Evolutionary conservation across 1,140 invertebrate species (phyloP).

Genomic region (Euura saliciscinereae): DNA sequence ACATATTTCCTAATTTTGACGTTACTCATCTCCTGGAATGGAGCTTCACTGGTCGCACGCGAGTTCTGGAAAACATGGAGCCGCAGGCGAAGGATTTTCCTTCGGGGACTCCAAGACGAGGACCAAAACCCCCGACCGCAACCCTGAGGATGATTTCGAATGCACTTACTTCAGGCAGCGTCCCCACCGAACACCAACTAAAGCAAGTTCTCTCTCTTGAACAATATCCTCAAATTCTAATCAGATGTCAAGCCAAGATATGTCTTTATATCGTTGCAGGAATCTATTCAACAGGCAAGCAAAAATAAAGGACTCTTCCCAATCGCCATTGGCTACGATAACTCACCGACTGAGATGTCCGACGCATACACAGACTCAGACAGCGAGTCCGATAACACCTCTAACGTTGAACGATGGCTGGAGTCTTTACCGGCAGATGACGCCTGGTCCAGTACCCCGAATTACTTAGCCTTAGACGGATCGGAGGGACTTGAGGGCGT

Average conservation of each 20-base stretch:
- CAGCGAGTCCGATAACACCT: conserved; percentile 24
- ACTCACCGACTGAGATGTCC: background rate
- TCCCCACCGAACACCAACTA: background rate
- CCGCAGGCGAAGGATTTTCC: conserved; percentile 6
- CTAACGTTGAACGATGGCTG: conserved; percentile 26
- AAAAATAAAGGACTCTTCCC: background rate
- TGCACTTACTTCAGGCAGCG: conserved; percentile 23
- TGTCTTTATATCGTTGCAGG: no score
- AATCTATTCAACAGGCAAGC: background rate
- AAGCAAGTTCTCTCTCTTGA: background rate
- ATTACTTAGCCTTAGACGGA: background rate
- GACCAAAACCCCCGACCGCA: background rate
- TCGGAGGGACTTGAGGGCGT: background rate
- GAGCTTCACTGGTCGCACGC: background rate
- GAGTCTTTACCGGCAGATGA: conserved; percentile 26
- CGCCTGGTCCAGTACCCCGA: background rate
- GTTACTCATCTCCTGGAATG: background rate
- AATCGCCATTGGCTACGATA: background rate
- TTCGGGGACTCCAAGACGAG: background rate
- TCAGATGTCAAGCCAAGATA: no score
- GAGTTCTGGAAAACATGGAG: conserved; percentile 8
- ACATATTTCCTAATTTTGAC: background rate
- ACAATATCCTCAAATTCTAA: background rate
- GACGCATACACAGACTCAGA: conserved; percentile 30
- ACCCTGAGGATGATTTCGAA: conserved; percentile 15